A percentile compares a stretch with the other conserved stretches of the same genome.
phyloP scores from a whole-genome alignment of 1,140 invertebrate genomes.

The Platyscapa corneri region DNA sequence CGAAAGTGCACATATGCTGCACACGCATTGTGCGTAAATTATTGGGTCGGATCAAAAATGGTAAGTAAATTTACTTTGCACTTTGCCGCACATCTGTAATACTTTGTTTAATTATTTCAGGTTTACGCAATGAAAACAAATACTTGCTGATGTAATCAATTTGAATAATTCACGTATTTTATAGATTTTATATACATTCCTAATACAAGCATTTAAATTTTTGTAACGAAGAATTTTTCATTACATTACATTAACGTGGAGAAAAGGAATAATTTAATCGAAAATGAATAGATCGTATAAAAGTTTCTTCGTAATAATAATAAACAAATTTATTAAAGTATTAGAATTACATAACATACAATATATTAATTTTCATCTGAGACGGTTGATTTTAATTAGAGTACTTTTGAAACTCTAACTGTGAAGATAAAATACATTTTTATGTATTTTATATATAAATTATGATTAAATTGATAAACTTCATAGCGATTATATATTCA shows the following conservation, averaged over 20 bases:
- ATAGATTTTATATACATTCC: neutral
- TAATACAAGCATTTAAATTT: neutral
- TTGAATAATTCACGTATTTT: neutral
- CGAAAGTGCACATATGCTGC: conserved; percentile 48
- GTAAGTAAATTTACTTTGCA: conserved; percentile 46
- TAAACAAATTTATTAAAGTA: no score
- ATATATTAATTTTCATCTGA: neutral
- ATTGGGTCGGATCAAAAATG: conserved; percentile 47
- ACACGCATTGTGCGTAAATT: conserved; percentile 45
- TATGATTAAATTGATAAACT: no score
- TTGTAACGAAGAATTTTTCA: neutral
- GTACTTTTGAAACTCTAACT: no score
- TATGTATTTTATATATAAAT: no score
- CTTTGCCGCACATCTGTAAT: conserved; percentile 49
- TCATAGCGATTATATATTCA: no score
- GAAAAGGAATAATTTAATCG: no score
- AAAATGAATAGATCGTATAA: neutral
- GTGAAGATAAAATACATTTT: no score
- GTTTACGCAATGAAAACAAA: conserved; percentile 1
- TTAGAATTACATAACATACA: neutral
- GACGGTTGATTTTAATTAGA: no score
- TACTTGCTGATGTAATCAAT: neutral
- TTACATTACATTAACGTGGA: no score
- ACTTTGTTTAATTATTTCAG: neutral
- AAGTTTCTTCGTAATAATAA: neutral